A percentile compares a stretch with the other conserved stretches of the same genome.
phyloP scores from a whole-genome alignment of 2,797 vertebrate genomes.

The Gymnothorax javanicus region DNA sequence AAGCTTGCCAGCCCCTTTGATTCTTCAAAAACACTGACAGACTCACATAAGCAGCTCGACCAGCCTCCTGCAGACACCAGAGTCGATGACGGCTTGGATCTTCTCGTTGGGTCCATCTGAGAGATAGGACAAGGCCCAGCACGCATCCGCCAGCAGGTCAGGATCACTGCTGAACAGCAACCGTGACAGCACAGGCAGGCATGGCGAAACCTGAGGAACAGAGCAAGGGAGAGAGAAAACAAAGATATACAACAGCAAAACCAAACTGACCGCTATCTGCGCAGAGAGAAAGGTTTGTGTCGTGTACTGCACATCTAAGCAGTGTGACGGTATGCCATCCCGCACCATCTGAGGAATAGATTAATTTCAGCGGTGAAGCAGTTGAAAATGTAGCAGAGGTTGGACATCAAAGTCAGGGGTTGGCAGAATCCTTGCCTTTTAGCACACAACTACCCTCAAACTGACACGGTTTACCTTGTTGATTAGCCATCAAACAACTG shows the following conservation, averaged over 20 bases:
- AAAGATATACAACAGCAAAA: neutral
- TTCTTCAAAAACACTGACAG: neutral
- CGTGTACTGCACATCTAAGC: neutral
- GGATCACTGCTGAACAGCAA: slow-evolving; percentile 96
- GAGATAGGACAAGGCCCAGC: slow-evolving; percentile 98
- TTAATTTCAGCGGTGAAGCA: neutral
- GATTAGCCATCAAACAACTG: too few species aligned
- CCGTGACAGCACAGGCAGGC: slow-evolving; percentile 92
- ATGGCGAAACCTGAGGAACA: slow-evolving; percentile 87
- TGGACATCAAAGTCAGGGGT: neutral
- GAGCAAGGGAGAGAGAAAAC: too few species aligned
- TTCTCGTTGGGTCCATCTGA: slow-evolving; percentile 99
- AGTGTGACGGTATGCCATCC: neutral
- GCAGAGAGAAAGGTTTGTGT: neutral
- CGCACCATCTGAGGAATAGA: neutral
- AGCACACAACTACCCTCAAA: too few species aligned
- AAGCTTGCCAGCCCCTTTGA: neutral
- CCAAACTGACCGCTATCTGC: neutral
- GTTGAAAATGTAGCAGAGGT: neutral
- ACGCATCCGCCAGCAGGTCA: slow-evolving; percentile 94
- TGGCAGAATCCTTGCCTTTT: too few species aligned
- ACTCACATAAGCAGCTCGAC: slow-evolving; percentile 97
- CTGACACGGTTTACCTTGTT: too few species aligned
- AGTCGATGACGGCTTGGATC: slow-evolving; percentile 98
- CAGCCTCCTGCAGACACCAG: slow-evolving; percentile 93